Evolutionary conservation across 1,140 invertebrate species (phyloP).

Genomic region (Galleria mellonella): DNA sequence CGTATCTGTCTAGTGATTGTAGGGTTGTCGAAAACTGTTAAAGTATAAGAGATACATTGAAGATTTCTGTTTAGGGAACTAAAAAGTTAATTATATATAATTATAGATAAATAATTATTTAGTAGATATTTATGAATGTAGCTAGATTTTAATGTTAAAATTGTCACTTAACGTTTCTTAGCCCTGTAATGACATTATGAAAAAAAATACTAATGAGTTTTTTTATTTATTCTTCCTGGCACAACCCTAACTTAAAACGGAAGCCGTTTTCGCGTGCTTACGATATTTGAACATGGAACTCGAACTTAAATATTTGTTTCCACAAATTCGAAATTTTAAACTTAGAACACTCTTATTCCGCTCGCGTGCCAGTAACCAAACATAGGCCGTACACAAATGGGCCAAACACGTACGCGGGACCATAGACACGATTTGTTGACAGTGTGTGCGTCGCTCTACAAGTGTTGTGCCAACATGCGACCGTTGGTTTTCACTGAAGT

Average conservation of each 20-base stretch:
- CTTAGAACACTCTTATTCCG: slow-evolving; percentile 9
- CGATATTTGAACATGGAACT: not conserved
- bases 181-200: no score
- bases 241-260: not conserved
- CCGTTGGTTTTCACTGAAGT: not conserved
- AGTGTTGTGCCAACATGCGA: slow-evolving; percentile 2
- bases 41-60: no score
- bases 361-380: slow-evolving; percentile 8
- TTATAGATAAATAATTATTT: no score
- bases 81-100: no score
- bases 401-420: not conserved
- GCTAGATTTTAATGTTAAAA: no score
- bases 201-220: no score
- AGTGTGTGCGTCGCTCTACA: slow-evolving; percentile 1
- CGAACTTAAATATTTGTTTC: slow-evolving; percentile 3
- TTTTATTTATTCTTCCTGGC: no score
- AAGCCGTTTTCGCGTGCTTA: not conserved
- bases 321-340: slow-evolving; percentile 6
- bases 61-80: no score
- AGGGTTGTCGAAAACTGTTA: no score
- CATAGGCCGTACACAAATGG: slow-evolving; percentile 1
- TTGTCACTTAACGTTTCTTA: no score
- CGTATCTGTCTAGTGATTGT: no score
- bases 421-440: slow-evolving; percentile 2
- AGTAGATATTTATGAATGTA: no score